A percentile compares a stretch with the other conserved stretches of the same genome.
Conservation (phyloP, 30 jellyfish, hydroid and myxozoan species). For the Rhopilema esculentum region DNA sequence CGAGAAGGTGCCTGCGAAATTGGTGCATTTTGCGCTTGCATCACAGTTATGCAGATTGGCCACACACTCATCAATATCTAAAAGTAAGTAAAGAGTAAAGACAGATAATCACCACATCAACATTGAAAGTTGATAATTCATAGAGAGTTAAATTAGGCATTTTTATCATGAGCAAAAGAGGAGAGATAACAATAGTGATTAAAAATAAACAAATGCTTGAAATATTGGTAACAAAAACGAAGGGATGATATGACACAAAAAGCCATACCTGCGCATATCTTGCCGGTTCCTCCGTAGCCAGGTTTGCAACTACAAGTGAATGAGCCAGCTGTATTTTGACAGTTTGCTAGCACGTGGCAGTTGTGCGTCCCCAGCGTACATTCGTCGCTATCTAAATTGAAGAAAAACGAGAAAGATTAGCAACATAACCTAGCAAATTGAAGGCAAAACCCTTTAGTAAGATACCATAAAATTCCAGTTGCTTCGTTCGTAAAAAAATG, state of each 20-base stretch:
- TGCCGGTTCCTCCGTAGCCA: slow-evolving; percentile 67
- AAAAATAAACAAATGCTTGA: too few species aligned
- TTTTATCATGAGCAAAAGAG: too few species aligned
- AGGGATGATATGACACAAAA: too few species aligned
- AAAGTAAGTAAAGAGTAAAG: not conserved
- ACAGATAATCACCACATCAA: not conserved
- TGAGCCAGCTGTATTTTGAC: slow-evolving; percentile 63
- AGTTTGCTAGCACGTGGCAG: slow-evolving; percentile 48
- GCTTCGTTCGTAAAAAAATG: too few species aligned
- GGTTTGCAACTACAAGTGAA: slow-evolving; percentile 37
- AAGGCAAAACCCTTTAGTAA: not conserved
- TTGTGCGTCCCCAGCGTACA: slow-evolving; percentile 32
- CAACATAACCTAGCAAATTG: not conserved
- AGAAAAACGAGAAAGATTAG: not conserved
- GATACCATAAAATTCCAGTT: not conserved
- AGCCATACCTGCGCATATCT: slow-evolving; percentile 39
- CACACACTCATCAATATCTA: slow-evolving; percentile 53
- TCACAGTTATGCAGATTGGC: slow-evolving; percentile 15
- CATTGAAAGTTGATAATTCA: too few species aligned
- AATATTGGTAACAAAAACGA: too few species aligned
- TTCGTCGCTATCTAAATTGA: slow-evolving; percentile 66
- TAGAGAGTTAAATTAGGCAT: too few species aligned
- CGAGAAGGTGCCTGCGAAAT: slow-evolving; percentile 21
- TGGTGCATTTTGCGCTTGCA: slow-evolving; percentile 29
- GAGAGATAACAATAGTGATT: too few species aligned